Evolutionary conservation across 2,113 vertebrate species (phyloP).

Genomic region (Hypocryptadius cinnamomeus): DNA sequence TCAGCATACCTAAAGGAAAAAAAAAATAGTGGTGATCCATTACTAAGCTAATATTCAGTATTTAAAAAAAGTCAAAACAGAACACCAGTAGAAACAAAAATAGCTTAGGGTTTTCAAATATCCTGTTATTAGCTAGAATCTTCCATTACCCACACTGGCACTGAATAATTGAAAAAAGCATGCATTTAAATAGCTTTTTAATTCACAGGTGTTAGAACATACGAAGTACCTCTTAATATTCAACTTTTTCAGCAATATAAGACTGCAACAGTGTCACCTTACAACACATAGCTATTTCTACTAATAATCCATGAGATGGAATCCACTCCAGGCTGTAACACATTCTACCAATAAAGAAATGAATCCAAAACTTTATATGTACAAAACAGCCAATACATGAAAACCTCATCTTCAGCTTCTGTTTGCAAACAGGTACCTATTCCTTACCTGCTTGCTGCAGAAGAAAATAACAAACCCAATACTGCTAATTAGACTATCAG

Average conservation of each 20-base stretch:
- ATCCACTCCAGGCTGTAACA: not conserved
- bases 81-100: not conserved
- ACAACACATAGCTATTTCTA: not conserved
- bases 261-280: not conserved
- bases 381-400: not conserved
- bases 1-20: not conserved
- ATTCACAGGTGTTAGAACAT: not conserved
- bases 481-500: not conserved
- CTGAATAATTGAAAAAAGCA: not conserved
- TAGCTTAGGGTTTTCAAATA: not conserved
- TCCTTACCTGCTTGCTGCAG: not conserved
- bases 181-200: constrained; percentile 49
- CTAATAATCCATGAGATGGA: not conserved
- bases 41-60: not conserved
- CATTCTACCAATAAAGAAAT: not conserved
- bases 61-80: not conserved
- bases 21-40: not conserved
- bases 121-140: not conserved
- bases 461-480: not conserved
- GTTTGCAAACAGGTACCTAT: not conserved
- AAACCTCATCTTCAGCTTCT: not conserved
- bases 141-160: not conserved
- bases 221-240: not conserved
- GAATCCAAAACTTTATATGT: not conserved
- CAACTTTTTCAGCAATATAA: not conserved